Evolutionary conservation across 2,113 vertebrate genomes (phyloP).

Genomic region (Melanocharis versteri): DNA sequence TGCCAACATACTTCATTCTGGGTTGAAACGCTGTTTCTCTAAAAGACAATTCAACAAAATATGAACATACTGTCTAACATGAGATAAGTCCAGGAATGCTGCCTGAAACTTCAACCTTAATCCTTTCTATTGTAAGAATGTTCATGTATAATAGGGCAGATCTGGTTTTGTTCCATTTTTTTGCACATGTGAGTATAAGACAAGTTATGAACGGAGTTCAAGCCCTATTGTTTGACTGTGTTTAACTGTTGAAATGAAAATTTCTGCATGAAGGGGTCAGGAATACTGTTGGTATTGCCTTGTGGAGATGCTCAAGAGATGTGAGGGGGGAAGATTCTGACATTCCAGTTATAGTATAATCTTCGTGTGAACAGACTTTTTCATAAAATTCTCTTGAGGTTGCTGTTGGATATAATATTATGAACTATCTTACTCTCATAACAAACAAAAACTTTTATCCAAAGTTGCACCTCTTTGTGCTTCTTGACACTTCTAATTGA

Average conservation of each 20-base stretch:
- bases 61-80: background rate
- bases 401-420: background rate
- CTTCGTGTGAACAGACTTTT: background rate
- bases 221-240: background rate
- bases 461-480: background rate
- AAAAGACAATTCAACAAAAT: background rate
- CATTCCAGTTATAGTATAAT: background rate
- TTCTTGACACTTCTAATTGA: background rate
- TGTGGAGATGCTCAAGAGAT: background rate
- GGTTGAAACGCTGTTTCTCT: background rate
- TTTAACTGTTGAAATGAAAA: background rate
- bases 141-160: background rate
- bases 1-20: background rate
- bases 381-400: background rate
- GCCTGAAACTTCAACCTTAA: background rate
- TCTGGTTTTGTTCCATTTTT: background rate
- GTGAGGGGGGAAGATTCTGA: rapidly evolving
- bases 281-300: background rate
- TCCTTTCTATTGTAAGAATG: background rate
- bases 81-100: background rate
- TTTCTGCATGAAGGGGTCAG: background rate
- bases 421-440: background rate
- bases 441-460: background rate
- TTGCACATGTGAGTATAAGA: background rate
- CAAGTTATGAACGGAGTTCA: background rate